Evolutionary conservation across 2,888 invertebrate species (phyloP), one percentile per base, ranked within the genome.

Genomic region (Lycaena phlaeas): DNA sequence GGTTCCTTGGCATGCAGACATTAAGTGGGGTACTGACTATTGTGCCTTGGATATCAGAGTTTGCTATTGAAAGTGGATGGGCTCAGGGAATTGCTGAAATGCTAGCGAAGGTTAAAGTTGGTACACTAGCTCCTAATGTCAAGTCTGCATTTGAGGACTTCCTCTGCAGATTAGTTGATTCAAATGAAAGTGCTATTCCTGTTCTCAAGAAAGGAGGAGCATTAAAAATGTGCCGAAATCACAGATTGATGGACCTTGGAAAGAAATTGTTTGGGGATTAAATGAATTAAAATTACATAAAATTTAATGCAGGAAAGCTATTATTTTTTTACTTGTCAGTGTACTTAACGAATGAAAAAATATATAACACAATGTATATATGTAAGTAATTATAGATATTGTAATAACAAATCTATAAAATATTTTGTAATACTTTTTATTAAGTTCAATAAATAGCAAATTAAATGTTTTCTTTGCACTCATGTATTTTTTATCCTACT

Each of bases 1-100:
- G 96, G 96, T 96, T 95, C 71, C 84, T 96, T 46, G 96, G 96
- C 14, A 95, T 96, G 94, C 96, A 96, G 68, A 95, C 96, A 1
- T 91, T 96, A 87, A 90, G 94, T 59, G 89, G 91, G 22, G 90
- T 95, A 0, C 73, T 96, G 27, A 89, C 93, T 11, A 87, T 90
- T 45, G 88, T 95, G 46, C 94, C 95, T 2, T 95, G 95, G 95
- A 90, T 95, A 47, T 93, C 94, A 0, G 94, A 95, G 59, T 95
- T 95, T 73, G 92, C 94, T 3, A 90, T 96, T 45, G 96, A 96
- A 59, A 95, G 95, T 64, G 96, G 96, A n/a, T 96, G 96, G 95
- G 92, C 94, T 2, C 91, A 94, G 64, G 95, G 95, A 7, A 95
- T 96, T 41, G 87, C 94, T 38, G 90, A 91, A 57, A 92, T 92